Evolutionary conservation across 2,113 vertebrate species (phyloP).

Genomic region (Syngnathus scovelli): DNA sequence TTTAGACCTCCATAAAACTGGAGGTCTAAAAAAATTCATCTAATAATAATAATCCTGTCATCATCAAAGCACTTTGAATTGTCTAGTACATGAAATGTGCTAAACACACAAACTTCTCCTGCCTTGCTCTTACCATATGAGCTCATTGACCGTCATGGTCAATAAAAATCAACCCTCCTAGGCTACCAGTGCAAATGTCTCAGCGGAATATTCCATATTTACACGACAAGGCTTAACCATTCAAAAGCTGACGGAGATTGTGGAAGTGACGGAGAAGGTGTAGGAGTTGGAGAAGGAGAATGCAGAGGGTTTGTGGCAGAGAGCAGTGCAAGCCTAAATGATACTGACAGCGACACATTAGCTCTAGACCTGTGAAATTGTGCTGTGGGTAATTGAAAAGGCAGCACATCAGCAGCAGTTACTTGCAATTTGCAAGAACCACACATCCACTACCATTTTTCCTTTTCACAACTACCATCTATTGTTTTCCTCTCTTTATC

Average conservation of each 20-base stretch:
- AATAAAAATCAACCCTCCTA: no score
- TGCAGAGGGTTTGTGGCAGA: constrained; percentile 32
- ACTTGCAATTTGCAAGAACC: constrained; percentile 58
- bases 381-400: constrained; percentile 75
- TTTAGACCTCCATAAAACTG: no score
- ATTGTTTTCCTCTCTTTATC: not conserved
- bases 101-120: no score
- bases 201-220: not conserved
- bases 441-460: constrained; percentile 11
- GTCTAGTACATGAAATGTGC: no score
- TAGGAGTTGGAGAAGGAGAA: constrained; percentile 6
- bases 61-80: no score
- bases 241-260: constrained; percentile 38
- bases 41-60: no score
- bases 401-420: constrained; percentile 69
- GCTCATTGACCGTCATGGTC: not conserved
- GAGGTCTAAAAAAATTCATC: no score
- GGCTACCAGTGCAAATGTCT: not conserved
- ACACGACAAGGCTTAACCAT: constrained; percentile 12
- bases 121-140: not conserved
- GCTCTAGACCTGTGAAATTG: constrained; percentile 68
- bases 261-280: constrained; percentile 17
- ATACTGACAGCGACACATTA: constrained; percentile 72
- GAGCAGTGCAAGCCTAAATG: constrained; percentile 50
- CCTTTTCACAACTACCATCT: not conserved